These are phyloP conservation scores for Orthosia gothica DNA, from an alignment of 2,888 invertebrate species.

Conservation along the genomic window DNA sequence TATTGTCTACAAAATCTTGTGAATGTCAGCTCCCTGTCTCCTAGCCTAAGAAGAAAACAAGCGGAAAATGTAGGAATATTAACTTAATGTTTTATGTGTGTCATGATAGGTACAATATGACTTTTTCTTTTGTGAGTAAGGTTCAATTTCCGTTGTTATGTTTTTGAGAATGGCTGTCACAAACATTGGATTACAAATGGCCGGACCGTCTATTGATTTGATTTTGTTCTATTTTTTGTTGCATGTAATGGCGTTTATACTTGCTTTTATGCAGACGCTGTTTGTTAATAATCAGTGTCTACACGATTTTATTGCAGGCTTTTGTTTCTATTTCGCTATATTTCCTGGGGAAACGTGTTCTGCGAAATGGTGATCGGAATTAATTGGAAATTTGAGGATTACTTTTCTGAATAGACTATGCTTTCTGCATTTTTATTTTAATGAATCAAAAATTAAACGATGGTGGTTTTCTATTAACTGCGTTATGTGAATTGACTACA, in stretches of 20 bases:
- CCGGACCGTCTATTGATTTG: conserved; percentile 29
- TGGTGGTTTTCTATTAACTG: no score
- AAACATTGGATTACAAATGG: conserved; percentile 43
- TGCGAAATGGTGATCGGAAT: no score
- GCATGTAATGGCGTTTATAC: not conserved
- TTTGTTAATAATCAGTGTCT: conserved; percentile 26
- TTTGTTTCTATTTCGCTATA: conserved; percentile 15
- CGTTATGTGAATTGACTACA: no score
- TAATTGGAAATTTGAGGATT: not conserved
- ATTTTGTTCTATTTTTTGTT: no score
- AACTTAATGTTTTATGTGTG: conserved; percentile 72
- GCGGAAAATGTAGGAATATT: conserved; percentile 72
- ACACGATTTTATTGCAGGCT: not conserved
- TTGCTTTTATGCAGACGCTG: conserved; percentile 10
- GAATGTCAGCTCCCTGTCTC: conserved; percentile 31
- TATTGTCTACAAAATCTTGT: conserved; percentile 7
- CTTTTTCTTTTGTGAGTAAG: conserved; percentile 66
- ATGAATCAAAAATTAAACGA: no score
- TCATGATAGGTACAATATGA: conserved; percentile 72
- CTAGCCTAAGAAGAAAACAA: conserved; percentile 69
- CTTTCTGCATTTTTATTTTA: not conserved
- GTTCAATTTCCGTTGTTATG: conserved; percentile 61
- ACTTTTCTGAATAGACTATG: not conserved
- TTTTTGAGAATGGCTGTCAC: conserved; percentile 59
- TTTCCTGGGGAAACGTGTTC: not conserved